Base-by-base conservation (phyloP, 2,113 vertebrate species). In the Brachionichthys hirsutus region DNA sequence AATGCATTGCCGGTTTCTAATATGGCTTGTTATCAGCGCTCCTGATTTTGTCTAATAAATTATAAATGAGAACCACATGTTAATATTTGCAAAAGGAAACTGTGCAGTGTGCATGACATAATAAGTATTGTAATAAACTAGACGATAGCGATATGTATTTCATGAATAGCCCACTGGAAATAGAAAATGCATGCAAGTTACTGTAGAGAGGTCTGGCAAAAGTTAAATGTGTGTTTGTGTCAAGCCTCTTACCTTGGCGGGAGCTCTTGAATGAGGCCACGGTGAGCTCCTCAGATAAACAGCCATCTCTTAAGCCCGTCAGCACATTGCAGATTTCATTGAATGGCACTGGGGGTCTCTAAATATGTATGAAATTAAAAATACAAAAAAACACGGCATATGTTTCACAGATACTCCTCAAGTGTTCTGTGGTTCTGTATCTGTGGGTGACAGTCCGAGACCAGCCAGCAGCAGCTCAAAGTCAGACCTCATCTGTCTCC, bases 221-320 rank as follows among this genome's bases (percentile, higher is more conserved):
- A 50, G 40, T 46, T 63, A 16, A 46, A 51, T 38, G 48, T 74
- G 22, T 47, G n/a, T 8, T 15, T 60, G 13, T 59, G 48, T 68
- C 18, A 64, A 70, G 54, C 47, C 47, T 84, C 85, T 88, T 88
- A 90, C 87, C 87, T 87, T 80, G 50, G 18, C 62, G 69, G 71
- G 52, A 66, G 57, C 65, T 81, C 67, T 75, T 38, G 48, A 63
- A 48, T 18, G 1, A 14, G 49, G 22, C 48, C 46, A 53, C 71
- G 9, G 75, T 20, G 46, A 81, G 73, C 78, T 76, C 61, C 69
- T 53, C 50, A 59, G 72, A 77, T 53, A 43, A 56, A 60, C 47
- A 48, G 44, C 9, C 10, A 52, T 79, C 70, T 63, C n/a, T 10
- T 51, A 75, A 56, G 70, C 73, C 72, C 56, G 20, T 75, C 74